Conservation (phyloP, 2,113 vertebrate genomes). For the Cettia cetti region DNA sequence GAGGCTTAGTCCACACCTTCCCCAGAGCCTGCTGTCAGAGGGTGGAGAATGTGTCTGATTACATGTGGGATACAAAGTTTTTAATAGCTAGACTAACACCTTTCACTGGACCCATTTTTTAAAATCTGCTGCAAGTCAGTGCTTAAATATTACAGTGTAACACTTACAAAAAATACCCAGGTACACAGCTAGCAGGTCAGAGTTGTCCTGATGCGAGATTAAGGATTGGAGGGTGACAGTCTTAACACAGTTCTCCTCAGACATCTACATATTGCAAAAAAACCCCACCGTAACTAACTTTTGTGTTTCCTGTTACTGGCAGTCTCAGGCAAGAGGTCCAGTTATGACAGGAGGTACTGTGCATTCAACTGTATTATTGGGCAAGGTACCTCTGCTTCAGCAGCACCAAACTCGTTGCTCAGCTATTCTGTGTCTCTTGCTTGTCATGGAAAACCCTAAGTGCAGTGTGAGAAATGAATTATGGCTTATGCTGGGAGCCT, state of each 20-base stretch:
- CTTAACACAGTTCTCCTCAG: background rate
- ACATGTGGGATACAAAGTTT: background rate
- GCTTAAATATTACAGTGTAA: background rate
- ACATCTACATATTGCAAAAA: background rate
- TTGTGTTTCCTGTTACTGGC: background rate
- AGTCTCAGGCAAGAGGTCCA: background rate
- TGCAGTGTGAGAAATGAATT: accelerated
- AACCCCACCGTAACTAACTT: background rate
- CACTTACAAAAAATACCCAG: background rate
- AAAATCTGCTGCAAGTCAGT: background rate
- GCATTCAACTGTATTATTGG: background rate
- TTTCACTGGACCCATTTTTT: background rate
- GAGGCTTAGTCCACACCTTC: background rate
- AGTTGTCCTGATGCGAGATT: background rate
- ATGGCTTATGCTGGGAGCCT: background rate
- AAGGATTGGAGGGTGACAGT: background rate
- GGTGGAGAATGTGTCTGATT: background rate
- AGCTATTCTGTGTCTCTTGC: background rate
- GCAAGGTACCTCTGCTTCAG: background rate
- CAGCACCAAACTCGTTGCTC: background rate
- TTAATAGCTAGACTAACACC: background rate
- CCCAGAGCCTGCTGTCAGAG: background rate
- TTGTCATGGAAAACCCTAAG: background rate
- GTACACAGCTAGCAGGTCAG: background rate
- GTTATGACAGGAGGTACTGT: background rate